These are phyloP conservation scores for Cryptocephalus primarius DNA, from an alignment of 2,888 invertebrate species.

Conservation along the genomic window DNA sequence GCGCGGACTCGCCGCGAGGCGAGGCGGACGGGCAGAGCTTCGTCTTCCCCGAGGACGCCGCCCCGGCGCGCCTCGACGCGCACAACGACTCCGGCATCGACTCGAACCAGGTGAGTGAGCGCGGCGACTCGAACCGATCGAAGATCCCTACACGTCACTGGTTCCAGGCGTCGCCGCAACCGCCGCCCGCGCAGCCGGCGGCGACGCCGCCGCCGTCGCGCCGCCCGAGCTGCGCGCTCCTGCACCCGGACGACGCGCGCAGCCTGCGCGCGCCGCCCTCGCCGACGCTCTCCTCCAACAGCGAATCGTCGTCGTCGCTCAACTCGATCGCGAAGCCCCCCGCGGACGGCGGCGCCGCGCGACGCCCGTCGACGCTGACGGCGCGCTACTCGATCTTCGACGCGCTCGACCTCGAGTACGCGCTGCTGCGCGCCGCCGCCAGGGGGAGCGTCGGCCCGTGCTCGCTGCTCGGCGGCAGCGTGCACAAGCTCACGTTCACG, in stretches of 20 bases:
- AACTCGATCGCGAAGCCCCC: conserved; percentile 40
- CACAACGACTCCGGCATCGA: conserved; percentile 60
- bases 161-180: no score
- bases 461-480: conserved; percentile 55
- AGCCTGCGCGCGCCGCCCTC: conserved; percentile 37
- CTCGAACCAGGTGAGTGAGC: conserved; percentile 56
- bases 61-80: conserved; percentile 31
- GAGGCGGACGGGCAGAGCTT: conserved; percentile 59
- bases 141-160: background rate
- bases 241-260: conserved; percentile 61
- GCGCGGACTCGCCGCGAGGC: conserved; percentile 56
- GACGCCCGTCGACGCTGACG: conserved; percentile 50
- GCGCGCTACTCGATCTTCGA: conserved; percentile 57
- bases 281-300: conserved; percentile 37
- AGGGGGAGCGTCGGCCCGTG: conserved; percentile 63
- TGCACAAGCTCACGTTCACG: conserved; percentile 63
- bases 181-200: no score
- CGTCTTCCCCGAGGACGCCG: conserved; percentile 46
- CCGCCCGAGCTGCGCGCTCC: conserved; percentile 47
- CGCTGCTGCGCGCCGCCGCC: conserved; percentile 54
- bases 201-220: no score
- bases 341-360: conserved; percentile 10
- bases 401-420: conserved; percentile 60
- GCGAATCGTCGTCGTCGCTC: conserved; percentile 47
- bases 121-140: no score